A percentile compares a stretch with the other conserved stretches of the same genome.
These are phyloP conservation scores for Conus canariensis DNA, from an alignment of 2,888 invertebrate genomes.

Conservation along the genomic window DNA sequence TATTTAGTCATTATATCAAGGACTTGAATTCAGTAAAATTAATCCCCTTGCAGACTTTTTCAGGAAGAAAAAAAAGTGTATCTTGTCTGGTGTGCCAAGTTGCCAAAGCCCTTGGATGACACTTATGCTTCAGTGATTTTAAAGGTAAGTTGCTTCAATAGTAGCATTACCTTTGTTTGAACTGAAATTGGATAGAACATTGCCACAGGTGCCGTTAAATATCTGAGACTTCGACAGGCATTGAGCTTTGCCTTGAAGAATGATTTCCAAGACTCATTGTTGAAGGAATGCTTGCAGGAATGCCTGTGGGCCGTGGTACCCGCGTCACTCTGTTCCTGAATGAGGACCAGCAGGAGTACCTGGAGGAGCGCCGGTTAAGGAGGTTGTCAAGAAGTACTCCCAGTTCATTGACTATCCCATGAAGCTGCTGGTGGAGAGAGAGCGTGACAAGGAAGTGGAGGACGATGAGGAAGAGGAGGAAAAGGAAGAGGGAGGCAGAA, in stretches of 20 bases:
- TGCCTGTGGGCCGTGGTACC: constrained; percentile 86
- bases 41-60: no score
- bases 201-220: no score
- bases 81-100: background rate
- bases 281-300: constrained; percentile 43
- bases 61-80: background rate
- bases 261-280: no score
- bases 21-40: background rate
- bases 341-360: constrained; percentile 96
- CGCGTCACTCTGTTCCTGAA: constrained; percentile 96
- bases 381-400: constrained; percentile 98
- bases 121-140: background rate
- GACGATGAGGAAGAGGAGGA: constrained; percentile 82
- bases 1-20: no score
- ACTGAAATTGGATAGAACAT: no score
- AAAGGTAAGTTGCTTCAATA: no score
- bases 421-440: constrained; percentile 92
- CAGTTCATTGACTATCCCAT: constrained; percentile 99
- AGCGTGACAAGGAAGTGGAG: constrained; percentile 96
- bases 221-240: no score
- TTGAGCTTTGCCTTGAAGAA: no score
- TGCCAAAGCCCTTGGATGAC: background rate
- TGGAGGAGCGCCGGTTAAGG: constrained; percentile 97
- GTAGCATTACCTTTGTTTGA: no score
- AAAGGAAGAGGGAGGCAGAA: constrained; percentile 78